Base-by-base conservation (phyloP, 2,888 invertebrate genomes). In the Drosophila melanosoma region DNA sequence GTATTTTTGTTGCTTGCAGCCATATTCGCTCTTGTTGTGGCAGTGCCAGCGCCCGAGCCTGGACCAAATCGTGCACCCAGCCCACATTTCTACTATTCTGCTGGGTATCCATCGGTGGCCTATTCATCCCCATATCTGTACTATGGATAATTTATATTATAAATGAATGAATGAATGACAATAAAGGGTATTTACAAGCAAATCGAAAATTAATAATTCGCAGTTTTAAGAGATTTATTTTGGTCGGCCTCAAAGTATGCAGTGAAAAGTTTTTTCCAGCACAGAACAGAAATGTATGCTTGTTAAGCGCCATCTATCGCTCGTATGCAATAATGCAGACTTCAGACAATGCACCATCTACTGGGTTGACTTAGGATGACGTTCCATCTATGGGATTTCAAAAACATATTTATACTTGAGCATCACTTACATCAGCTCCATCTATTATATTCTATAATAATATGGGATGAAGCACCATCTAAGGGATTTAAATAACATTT, bases 121-220 rank as follows among this genome's bases (percentile, higher is more conserved):
- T 91, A 91, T 32, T 56, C 76, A 15, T 87, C 91, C 0, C 89
- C 90, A 1, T 90, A 90, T 61, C 82, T 74, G 40, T 89, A 81
- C 67, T 89, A 89, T 69, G 89, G 87, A n/a, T 89, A 58, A 88
- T 40, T 33, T 32, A 17, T 20, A 23, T 2, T n/a, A 35, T n/a
- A 26, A 17, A 17, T 42, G 5, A 26, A 26, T 29, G 29, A 29
- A 45, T 45, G 4, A 8, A 32, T 38, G 15, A 69, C 49, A 81
- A 83, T 69, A 57, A 48, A 51, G 7, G 29, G n/a, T 17, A 48
- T 36, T 8, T 33, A 36, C 10, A n/a, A 60, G 20, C 12, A 8
- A 32, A 77, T 38, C 20, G 2, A n/a, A 61, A 42, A 35, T 20
- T 12, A 23, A 4, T 6, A 15, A 8, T 20, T 5, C 3, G 1